A percentile compares a stretch with the other conserved stretches of the same genome.
These are phyloP conservation scores for Cryptotermes secundus DNA, from an alignment of 1,140 invertebrate genomes.

Conservation along the genomic window DNA sequence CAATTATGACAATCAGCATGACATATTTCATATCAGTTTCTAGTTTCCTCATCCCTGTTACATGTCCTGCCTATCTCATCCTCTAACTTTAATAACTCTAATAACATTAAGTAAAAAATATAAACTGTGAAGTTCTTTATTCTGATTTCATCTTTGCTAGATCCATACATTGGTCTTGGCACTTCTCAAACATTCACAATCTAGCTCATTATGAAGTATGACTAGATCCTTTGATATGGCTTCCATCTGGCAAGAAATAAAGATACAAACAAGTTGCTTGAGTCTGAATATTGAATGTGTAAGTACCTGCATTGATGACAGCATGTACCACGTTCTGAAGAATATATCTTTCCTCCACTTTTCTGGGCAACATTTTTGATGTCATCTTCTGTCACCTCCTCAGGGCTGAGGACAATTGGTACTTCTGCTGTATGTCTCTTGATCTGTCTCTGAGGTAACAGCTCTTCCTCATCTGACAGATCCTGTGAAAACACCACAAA, in stretches of 20 bases:
- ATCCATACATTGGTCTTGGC: no score
- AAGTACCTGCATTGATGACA: slow-evolving; percentile 49
- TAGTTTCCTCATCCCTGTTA: no score
- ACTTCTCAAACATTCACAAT: no score
- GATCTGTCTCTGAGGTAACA: neutral
- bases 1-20: no score
- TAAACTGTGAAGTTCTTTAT: no score
- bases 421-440: neutral
- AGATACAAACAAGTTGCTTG: neutral
- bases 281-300: neutral
- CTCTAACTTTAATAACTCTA: no score
- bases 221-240: no score
- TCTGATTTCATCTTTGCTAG: no score
- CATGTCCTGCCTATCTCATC: no score
- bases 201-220: no score
- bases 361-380: slow-evolving; percentile 44
- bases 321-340: slow-evolving; percentile 43
- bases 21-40: no score
- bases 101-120: no score
- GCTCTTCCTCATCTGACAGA: neutral
- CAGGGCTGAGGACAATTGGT: slow-evolving; percentile 14
- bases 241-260: neutral
- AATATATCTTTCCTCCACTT: slow-evolving; percentile 43
- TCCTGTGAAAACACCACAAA: neutral
- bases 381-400: slow-evolving; percentile 47